These are phyloP conservation scores for Lepisosteus oculatus DNA, from an alignment of 2,113 vertebrate species.

Conservation along the genomic window DNA sequence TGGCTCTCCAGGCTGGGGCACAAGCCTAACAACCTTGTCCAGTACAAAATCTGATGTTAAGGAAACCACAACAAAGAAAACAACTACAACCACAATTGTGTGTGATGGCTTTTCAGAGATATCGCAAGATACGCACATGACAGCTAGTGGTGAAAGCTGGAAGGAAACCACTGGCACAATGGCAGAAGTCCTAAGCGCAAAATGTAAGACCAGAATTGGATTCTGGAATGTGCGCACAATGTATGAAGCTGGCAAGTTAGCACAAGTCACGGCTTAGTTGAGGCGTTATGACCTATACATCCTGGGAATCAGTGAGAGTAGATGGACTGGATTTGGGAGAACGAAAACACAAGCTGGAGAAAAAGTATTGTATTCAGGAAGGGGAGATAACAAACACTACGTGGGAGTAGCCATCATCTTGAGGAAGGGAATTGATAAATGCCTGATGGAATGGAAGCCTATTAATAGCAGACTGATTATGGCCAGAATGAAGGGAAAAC, in stretches of 20 bases:
- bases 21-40: too few relatives aligned
- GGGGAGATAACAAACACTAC: not conserved
- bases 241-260: not conserved
- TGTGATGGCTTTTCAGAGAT: too few relatives aligned
- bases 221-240: too few relatives aligned
- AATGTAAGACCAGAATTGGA: not conserved
- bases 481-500: not conserved
- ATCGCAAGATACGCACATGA: not conserved
- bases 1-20: too few relatives aligned
- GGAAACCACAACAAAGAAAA: too few relatives aligned
- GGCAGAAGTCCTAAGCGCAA: not conserved
- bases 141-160: not conserved
- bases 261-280: not conserved
- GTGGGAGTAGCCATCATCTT: constrained; percentile 6
- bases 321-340: constrained; percentile 10
- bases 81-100: too few relatives aligned
- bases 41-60: too few relatives aligned
- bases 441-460: constrained; percentile 3
- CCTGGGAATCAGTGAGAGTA: constrained; percentile 7
- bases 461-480: not conserved
- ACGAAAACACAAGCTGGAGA: not conserved
- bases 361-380: constrained; percentile 4
- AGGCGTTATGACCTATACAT: not conserved
- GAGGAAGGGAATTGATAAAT: constrained; percentile 2
- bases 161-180: not conserved